Base-by-base conservation (phyloP, 1,140 invertebrate species). In the Anagrus nilaparvatae region DNA sequence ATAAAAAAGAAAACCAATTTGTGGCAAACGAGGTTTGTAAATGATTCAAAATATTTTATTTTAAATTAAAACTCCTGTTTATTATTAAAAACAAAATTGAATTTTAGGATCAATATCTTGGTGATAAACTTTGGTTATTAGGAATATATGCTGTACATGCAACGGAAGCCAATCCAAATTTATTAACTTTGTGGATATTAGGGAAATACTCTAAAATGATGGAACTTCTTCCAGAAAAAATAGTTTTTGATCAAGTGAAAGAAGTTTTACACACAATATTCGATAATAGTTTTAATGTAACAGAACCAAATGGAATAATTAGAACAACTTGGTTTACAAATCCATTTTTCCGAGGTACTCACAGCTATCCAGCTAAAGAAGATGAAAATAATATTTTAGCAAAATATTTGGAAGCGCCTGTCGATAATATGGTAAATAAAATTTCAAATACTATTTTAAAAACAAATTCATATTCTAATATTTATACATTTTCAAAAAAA, bases 321-420 rank as follows among this genome's bases (percentile, higher is more conserved):
- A 80, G 78, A 46, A 71, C 76, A 13, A 63, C 69, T 47, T 87
- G 85, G 84, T 67, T 63, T 35, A 65, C 62, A 1, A 80, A 87
- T 64, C 71, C 72, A 2, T 67, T 79, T 51, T 77, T 75, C 34
- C 54, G 72, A 43, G 82, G 83, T 14, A 73, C 78, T 1, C 86
- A 85, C 55, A 77, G 78, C 14, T 84, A 76, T 57, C 67, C 72
- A 19, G 74, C 72, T 49, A 57, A 82, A n/a, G 58, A 71, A 9
- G 63, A 70, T 2, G 39, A 9, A 20, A 36, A 8, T 9, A 37
- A 52, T 12, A 32, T 36, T 14, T 37, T 24, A 6, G 13, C 35
- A 7, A 6, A 10, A 13, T 24, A 52, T 10, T 42, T 59, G 14
- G 42, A 47, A 7, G 42, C 50, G n/a, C 58, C 58, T 16, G 39